phyloP scores from a whole-genome alignment of 2,797 vertebrate species.

The Premnoplex brunnescens region DNA sequence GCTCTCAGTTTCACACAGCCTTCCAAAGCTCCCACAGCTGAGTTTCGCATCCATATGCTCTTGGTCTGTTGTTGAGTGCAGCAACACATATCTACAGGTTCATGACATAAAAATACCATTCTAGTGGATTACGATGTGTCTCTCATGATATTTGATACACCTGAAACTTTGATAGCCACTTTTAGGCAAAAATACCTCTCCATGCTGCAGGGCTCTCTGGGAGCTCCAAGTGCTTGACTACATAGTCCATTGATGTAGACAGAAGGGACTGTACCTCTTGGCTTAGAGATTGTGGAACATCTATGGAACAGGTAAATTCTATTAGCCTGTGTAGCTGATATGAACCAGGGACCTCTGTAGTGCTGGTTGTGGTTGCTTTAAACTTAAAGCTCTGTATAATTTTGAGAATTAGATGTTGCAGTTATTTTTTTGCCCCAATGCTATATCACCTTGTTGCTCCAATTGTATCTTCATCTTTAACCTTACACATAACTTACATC shows the following conservation, averaged over 20 bases:
- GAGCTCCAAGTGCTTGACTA: neutral
- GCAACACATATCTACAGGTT: neutral
- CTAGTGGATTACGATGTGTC: neutral
- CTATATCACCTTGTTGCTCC: neutral
- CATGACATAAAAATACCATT: neutral
- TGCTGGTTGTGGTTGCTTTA: neutral
- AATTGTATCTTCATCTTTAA: neutral
- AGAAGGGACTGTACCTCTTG: neutral
- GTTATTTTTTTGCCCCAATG: neutral
- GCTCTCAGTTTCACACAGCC: neutral
- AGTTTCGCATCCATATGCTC: neutral
- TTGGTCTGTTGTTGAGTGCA: neutral
- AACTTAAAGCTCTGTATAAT: neutral
- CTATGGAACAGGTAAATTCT: neutral
- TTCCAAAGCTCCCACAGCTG: neutral
- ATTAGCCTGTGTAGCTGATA: neutral
- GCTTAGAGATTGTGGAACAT: neutral
- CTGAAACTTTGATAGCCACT: neutral
- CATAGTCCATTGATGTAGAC: neutral
- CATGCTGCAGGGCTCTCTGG: neutral
- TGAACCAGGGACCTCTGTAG: neutral
- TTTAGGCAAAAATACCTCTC: neutral
- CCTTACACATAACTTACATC: neutral
- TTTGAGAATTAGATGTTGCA: neutral
- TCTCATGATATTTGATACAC: neutral